Evolutionary conservation across 2,113 vertebrate species (phyloP), one percentile per base, ranked within the genome.

Genomic region (Gadus macrocephalus): DNA sequence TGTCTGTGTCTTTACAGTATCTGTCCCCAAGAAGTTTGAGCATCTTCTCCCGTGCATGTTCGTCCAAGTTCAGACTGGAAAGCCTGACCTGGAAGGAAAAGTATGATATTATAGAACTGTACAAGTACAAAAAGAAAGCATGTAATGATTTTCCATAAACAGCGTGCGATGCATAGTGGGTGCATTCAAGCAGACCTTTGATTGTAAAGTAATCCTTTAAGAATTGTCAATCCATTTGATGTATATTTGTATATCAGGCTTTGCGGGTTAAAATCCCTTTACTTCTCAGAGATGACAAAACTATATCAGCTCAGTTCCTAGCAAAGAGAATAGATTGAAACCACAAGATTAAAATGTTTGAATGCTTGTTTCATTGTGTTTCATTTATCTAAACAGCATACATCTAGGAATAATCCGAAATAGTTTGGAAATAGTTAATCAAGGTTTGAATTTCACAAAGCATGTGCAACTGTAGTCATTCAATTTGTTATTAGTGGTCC

Each of bases 41-140:
- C 55, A 98, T 87, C 84, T 99, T 98, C 88, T 95, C 96, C 81
- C 89, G 93, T 49, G 96, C 95, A 2, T 98, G 97, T 7, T 95
- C 92, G 72, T 99, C 95, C 81, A 99, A 90, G 80, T 98, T 98
- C 81, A 99, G 84, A 82, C 81, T 91, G 66, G 93, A 96, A 78
- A 98, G 89, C 83, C 93, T 97, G 31, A 98, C 87, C 97, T 99
- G 81, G 22, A 65, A 69, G 16, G 20, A 28, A 15, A 22, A 66
- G 15, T 0, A n/a, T 69, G 14, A 70, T 1, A 72, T 74, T 19
- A 75, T 0, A 12, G 2, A 5, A 17, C n/a, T 14, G 22, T n/a
- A 66, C 16, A 58, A 49, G 1, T 1, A 60, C n/a, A 60, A 55
- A 38, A 55, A 17, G 3, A 22, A 15, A 25, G 55, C n/a, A 58